These are phyloP conservation scores for Mya arenaria DNA, from an alignment of 1,140 invertebrate genomes.

Conservation along the genomic window DNA sequence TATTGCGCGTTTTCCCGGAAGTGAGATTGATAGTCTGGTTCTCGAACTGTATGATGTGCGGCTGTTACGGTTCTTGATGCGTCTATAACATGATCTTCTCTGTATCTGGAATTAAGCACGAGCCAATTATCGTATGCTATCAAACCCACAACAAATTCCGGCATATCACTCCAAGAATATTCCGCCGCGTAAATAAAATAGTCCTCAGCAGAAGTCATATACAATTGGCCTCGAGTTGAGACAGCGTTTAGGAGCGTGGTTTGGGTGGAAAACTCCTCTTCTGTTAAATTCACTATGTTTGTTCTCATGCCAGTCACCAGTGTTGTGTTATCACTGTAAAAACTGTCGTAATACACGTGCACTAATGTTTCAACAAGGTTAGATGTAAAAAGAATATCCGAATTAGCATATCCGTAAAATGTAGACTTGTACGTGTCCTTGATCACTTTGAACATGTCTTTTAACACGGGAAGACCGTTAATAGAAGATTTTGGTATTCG, in stretches of 20 bases:
- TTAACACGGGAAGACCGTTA: conserved; percentile 57
- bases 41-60: conserved; percentile 12
- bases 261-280: conserved; percentile 27
- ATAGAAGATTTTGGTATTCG: conserved; percentile 19
- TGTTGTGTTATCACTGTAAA: background rate
- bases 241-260: background rate
- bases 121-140: conserved; percentile 30
- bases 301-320: conserved; percentile 45
- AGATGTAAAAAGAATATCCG: conserved; percentile 61
- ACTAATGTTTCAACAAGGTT: conserved; percentile 50
- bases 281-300: conserved; percentile 53
- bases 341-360: background rate
- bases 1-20: background rate
- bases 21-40: background rate
- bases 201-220: conserved; percentile 13
- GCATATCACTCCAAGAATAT: conserved; percentile 28
- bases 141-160: conserved; percentile 20
- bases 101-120: background rate
- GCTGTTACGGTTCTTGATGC: conserved; percentile 5
- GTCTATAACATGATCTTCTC: conserved; percentile 13
- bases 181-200: conserved; percentile 27
- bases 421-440: conserved; percentile 54
- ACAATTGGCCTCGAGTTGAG: conserved; percentile 7
- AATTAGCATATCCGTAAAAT: conserved; percentile 62
- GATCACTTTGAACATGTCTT: conserved; percentile 57